phyloP scores from a whole-genome alignment of 2,113 vertebrate genomes.

The Tauraco erythrolophus region DNA sequence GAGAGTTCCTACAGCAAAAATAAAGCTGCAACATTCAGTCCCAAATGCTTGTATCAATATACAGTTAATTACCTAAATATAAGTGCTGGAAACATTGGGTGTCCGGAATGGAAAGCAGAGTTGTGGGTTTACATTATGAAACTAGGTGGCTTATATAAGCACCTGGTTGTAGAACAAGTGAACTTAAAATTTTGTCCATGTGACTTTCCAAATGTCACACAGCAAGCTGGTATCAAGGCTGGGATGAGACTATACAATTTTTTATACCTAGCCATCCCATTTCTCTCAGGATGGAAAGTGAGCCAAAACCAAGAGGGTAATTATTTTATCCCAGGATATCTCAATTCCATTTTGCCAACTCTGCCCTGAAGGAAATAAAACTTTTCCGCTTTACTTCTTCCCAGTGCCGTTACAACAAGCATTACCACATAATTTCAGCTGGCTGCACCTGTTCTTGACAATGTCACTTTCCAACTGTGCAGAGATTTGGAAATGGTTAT shows the following conservation, averaged over 20 bases:
- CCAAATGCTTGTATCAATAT: not conserved
- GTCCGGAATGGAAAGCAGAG: not conserved
- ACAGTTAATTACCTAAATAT: not conserved
- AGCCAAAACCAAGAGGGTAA: not conserved
- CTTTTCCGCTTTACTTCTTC: not conserved
- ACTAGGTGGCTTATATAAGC: not conserved
- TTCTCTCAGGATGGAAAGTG: not conserved
- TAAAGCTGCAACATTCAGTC: not conserved
- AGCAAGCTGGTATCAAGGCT: not conserved
- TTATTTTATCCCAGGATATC: constrained; percentile 8
- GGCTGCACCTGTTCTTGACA: constrained; percentile 66
- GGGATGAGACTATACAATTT: not conserved
- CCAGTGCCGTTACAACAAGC: constrained; percentile 6
- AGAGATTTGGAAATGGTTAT: constrained; percentile 63
- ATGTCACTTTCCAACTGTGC: constrained; percentile 59
- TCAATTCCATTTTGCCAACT: not conserved
- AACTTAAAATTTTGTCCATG: not conserved
- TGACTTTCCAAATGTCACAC: not conserved
- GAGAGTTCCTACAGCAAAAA: not conserved
- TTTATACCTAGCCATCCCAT: not conserved
- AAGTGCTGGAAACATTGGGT: not conserved
- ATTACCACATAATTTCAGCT: constrained; percentile 46
- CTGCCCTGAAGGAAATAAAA: constrained; percentile 20
- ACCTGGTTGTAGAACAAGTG: not conserved
- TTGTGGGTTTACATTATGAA: not conserved